Evolutionary conservation across 2,113 vertebrate species (phyloP).

Genomic region (Anarhynchus alexandrinus): DNA sequence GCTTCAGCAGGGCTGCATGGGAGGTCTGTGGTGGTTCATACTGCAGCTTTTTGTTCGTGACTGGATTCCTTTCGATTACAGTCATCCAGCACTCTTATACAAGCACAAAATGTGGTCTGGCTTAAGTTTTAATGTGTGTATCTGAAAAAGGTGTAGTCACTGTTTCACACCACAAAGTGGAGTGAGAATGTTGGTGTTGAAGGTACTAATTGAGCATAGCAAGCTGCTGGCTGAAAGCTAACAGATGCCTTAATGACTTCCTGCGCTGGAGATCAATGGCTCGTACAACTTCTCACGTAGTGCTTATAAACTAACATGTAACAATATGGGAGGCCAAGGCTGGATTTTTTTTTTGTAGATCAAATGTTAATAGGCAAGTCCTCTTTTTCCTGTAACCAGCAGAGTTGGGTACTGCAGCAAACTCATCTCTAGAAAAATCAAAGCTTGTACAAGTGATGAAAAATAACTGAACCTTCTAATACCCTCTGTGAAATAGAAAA

Average conservation of each 20-base stretch:
- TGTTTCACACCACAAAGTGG: not conserved
- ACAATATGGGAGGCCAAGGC: not conserved
- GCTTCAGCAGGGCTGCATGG: not conserved
- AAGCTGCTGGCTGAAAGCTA: constrained; percentile 17
- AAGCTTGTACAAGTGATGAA: not conserved
- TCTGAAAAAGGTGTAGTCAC: not conserved
- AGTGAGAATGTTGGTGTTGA: not conserved
- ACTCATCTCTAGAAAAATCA: not conserved
- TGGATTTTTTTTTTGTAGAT: not conserved
- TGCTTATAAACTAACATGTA: not conserved
- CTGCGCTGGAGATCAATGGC: not conserved
- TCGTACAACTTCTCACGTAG: not conserved
- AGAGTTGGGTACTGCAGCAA: not conserved
- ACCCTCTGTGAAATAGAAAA: constrained; percentile 39
- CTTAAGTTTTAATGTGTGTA: not conserved
- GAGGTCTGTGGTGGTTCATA: not conserved
- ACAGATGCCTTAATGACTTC: constrained; percentile 67
- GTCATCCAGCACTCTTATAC: not conserved
- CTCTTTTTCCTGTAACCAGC: not conserved
- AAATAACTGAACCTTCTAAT: not conserved
- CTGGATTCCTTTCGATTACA: not conserved
- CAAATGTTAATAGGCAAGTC: not conserved
- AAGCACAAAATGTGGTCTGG: not conserved
- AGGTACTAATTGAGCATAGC: not conserved
- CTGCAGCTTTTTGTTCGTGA: not conserved